Evolutionary conservation across 92 coral and sea anemone species (phyloP), one percentile per base, ranked within the genome.

Genomic region (Porites rus): DNA sequence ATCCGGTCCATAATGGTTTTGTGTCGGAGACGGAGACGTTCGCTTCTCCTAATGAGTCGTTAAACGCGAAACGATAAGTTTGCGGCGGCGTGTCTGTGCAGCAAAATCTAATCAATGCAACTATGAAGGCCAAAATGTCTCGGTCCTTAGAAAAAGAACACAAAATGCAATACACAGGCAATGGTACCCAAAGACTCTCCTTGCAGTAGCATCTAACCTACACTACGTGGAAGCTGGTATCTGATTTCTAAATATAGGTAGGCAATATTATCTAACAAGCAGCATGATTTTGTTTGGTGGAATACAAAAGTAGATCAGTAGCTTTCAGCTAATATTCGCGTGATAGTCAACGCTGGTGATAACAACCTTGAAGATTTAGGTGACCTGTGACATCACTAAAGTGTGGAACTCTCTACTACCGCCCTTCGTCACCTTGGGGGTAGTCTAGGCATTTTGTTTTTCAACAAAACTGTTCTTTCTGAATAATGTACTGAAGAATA

Each of bases 31-130:
- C 60, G 60, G 38, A 81, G 86, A 81, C 86, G 19, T 13, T 70
- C 53, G 60, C 61, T 38, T 58, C 70, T 81, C 77, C 20, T 81
- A 70, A 69, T 81, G 77, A 56, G 86, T 70, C 86, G 78, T 81
- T 81, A 81, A 69, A 64, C 59, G 86, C 75, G 52, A 51, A 62
- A 70, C 74, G 75, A 81, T 81, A 81, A 81, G 77, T 81, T 72
- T 81, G 86, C 86, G 86, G 86, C 86, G 86, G 71, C 86, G 54
- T 58, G 53, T 70, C 58, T 74, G 43, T 69, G 86, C 86, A 81
- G 70, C 69, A 81, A 70, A 81, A 70, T 21, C 86, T 64, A 69
- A 81, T 81, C 85, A 69, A 81, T 67, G 58, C 17, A 28, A 38
- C 68, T 25, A 11, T 18, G 18, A 71, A 69, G 86, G 78, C 18